Evolutionary conservation across 2,888 invertebrate genomes (phyloP).

Genomic region (Atethmia centrago): DNA sequence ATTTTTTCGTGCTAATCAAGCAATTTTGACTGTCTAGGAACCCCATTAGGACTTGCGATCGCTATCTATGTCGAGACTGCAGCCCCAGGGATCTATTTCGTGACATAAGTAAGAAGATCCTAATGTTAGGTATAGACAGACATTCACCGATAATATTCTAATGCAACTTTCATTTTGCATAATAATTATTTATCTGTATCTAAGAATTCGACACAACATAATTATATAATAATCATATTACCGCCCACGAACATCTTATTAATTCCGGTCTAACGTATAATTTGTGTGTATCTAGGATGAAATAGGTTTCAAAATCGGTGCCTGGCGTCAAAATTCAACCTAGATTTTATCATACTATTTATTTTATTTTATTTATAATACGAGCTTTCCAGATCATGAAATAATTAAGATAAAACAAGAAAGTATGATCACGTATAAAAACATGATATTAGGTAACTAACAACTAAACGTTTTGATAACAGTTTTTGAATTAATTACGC

Average conservation of each 20-base stretch:
- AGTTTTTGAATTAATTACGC: slow-evolving; percentile 3
- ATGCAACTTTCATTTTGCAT: slow-evolving; percentile 48
- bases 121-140: slow-evolving; percentile 2
- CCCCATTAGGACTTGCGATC: too few species aligned
- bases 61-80: too few species aligned
- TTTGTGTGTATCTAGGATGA: slow-evolving; percentile 51
- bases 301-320: slow-evolving; percentile 45
- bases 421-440: background rate
- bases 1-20: too few species aligned
- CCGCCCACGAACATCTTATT: slow-evolving; percentile 27
- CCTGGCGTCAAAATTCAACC: slow-evolving; percentile 11
- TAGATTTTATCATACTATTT: too few species aligned
- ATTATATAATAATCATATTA: slow-evolving; percentile 49
- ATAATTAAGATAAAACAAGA: background rate
- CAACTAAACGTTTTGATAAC: background rate
- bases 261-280: slow-evolving; percentile 30
- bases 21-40: too few species aligned
- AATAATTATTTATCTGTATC: slow-evolving; percentile 20
- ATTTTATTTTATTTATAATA: too few species aligned
- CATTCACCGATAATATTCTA: slow-evolving; percentile 6
- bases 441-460: slow-evolving; percentile 27
- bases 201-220: slow-evolving; percentile 28
- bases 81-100: background rate
- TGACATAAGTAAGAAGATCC: background rate
- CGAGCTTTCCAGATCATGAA: slow-evolving; percentile 11